Conservation (phyloP, 2,113 vertebrate species). For the Pogonocichla stellata region DNA sequence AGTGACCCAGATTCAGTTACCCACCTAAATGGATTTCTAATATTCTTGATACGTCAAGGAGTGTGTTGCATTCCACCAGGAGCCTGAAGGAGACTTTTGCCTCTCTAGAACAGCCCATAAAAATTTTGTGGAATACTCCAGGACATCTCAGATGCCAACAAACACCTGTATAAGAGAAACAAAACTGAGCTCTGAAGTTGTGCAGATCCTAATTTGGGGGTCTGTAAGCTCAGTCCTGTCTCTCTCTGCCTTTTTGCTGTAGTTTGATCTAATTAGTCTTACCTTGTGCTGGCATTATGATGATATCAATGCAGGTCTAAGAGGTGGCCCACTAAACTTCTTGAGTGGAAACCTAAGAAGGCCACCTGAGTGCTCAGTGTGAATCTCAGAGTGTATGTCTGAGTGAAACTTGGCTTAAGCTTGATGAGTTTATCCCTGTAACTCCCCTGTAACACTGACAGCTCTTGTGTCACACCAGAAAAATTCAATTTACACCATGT, state of each 20-base stretch:
- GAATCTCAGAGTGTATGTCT: background rate
- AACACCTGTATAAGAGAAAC: accelerated
- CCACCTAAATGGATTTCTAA: background rate
- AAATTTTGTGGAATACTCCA: background rate
- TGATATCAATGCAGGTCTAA: background rate
- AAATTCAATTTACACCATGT: background rate
- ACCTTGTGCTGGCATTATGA: background rate
- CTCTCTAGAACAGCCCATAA: background rate
- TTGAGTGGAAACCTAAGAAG: background rate
- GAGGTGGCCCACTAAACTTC: background rate
- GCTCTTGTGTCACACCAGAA: background rate
- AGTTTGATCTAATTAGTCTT: background rate
- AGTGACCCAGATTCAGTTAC: accelerated
- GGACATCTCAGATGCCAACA: background rate
- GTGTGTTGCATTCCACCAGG: background rate
- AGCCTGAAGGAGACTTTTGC: background rate
- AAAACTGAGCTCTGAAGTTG: background rate
- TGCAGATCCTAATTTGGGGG: accelerated
- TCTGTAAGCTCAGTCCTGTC: background rate
- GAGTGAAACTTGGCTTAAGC: background rate
- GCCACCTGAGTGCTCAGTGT: background rate
- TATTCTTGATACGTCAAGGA: background rate
- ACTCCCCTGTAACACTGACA: background rate
- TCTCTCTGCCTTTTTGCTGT: background rate
- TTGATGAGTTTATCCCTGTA: background rate